Conservation (phyloP, 2,113 vertebrate species). For the Cyprinodon variegatus region DNA sequence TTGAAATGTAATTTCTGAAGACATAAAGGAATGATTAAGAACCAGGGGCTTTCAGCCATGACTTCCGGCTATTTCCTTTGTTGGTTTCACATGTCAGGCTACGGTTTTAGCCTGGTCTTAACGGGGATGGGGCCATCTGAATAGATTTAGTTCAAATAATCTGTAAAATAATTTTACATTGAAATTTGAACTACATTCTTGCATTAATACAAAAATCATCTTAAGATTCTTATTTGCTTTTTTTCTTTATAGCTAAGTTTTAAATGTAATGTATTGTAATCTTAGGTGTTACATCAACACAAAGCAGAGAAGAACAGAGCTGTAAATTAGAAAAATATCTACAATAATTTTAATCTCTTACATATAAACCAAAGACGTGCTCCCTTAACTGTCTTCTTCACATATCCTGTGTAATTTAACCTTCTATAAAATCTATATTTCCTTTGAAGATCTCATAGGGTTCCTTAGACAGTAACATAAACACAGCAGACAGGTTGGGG, state of each 20-base stretch:
- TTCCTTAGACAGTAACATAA: neutral
- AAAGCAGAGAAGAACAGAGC: neutral
- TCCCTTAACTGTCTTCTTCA: neutral
- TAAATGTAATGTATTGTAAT: neutral
- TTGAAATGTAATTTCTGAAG: neutral
- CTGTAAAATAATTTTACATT: neutral
- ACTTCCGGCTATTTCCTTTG: neutral
- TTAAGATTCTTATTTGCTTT: neutral
- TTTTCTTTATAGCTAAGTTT: neutral
- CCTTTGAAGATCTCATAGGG: neutral
- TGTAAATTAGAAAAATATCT: neutral
- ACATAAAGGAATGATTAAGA: neutral
- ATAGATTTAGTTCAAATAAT: neutral
- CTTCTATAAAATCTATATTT: neutral
- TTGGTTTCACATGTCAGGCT: neutral
- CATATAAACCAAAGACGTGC: no score
- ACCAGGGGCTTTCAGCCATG: neutral
- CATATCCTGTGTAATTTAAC: neutral
- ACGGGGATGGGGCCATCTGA: neutral
- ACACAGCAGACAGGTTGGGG: neutral
- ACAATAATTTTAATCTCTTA: neutral
- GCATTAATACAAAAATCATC: neutral
- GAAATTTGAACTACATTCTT: neutral
- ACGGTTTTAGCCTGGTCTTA: neutral
- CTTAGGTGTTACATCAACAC: neutral